These are phyloP conservation scores for Tapera naevia DNA, from an alignment of 2,797 vertebrate genomes.

Conservation along the genomic window DNA sequence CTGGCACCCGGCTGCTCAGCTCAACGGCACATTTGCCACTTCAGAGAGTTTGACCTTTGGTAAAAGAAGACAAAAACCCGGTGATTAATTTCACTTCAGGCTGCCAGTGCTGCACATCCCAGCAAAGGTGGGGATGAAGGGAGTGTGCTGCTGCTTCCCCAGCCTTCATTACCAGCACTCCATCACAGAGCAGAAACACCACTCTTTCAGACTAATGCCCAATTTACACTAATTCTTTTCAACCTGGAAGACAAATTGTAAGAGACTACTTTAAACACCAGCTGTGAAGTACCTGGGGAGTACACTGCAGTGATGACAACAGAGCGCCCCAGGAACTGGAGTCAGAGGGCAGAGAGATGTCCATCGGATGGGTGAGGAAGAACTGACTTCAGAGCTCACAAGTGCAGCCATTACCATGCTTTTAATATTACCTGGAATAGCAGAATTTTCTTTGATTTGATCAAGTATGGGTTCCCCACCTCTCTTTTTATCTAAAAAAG, in stretches of 20 bases:
- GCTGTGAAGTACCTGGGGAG: neutral
- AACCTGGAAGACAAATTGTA: neutral
- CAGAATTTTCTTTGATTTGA: neutral
- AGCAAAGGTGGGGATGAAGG: fast-evolving
- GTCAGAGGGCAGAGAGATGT: neutral
- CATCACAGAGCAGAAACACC: neutral
- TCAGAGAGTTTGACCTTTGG: neutral
- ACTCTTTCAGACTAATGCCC: neutral
- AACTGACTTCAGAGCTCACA: neutral
- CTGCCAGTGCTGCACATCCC: neutral
- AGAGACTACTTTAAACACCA: neutral
- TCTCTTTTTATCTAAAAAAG: neutral
- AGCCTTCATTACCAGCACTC: neutral
- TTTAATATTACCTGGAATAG: neutral
- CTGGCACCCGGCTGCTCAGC: neutral
- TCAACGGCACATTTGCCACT: neutral
- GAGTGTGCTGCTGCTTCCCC: neutral
- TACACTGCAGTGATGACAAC: neutral
- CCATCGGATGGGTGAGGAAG: neutral
- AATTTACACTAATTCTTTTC: neutral
- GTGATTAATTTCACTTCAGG: neutral
- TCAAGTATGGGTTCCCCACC: neutral
- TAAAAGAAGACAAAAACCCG: neutral
- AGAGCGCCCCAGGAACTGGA: neutral
- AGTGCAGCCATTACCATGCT: neutral